Evolutionary conservation across 2,888 invertebrate genomes (phyloP), one percentile per base, ranked within the genome.

Genomic region (Synergus gifuensis): DNA sequence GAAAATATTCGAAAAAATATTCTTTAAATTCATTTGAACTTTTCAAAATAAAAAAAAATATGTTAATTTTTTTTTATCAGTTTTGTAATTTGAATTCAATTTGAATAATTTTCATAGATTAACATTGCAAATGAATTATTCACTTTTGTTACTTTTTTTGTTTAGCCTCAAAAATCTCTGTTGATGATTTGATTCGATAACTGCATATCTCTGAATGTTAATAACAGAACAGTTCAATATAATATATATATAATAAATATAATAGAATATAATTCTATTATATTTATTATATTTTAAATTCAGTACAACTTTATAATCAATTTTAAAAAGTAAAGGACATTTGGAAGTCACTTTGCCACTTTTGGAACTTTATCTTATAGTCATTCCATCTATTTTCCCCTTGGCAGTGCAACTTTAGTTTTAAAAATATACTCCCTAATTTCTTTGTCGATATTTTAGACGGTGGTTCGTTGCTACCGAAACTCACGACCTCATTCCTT

Each of bases 41-140:
- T 36, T 36, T 2, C 36, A 4, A 36, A 36, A 2, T 36, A 36
- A 36, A 36, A 36, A 4, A 36, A 36, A 36, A n/a, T n/a, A n/a
- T 36, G 36, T 1, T 36, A 36, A 22, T 22, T 18, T 63, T 14
- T 28, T 14, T 44, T 16, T 22, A 44, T 18, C 44, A 1, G 12
- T 44, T 67, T 44, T 18, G 9, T 44, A 5, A 28, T 40, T 7
- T 11, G 11, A n/a, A n/a, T 67, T 44, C 18, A 40, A 64, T 16
- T 63, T 69, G 14, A 69, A 16, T 69, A 28, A 69, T 69, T 69
- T 46, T 69, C 46, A 44, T 18, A 46, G 67, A 46, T 67, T 46
- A 44, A 22, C 46, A 46, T 69, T 22, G 22, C 7, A 69, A 12
- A 49, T 69, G 12, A 69, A 49, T 69, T 69, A 69, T 69, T 49